Percentiles rank a stretch among this genome's conserved stretches.
phyloP scores from a whole-genome alignment of 2,888 invertebrate species.

The Dendrolimus houi region DNA sequence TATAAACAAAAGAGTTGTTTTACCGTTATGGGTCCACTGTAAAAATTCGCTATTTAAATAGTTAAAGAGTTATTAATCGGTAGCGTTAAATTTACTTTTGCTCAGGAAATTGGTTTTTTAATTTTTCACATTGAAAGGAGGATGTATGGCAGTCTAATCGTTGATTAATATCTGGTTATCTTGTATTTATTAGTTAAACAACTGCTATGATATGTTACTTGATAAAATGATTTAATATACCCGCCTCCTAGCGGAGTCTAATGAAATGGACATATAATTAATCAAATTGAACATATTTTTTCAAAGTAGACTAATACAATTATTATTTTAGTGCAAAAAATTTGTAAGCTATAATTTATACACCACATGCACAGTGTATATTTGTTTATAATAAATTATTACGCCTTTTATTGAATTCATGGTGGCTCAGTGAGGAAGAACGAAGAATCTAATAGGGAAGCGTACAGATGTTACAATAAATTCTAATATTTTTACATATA shows the following conservation, averaged over 20 bases:
- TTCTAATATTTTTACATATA: no score
- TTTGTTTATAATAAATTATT: no score
- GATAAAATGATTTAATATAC: background rate
- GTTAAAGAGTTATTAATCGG: background rate
- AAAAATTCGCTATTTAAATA: conserved; percentile 3
- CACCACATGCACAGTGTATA: no score
- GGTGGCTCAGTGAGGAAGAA: no score
- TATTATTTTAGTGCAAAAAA: no score
- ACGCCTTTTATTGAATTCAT: no score
- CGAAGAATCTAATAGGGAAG: no score
- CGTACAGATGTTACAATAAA: no score
- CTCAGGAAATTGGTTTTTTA: conserved; percentile 5
- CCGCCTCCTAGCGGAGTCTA: background rate
- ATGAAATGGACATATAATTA: no score
- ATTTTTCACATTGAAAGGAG: conserved; percentile 2
- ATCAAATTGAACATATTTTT: no score
- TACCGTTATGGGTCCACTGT: conserved; percentile 1
- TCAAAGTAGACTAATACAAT: no score
- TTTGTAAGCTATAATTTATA: no score
- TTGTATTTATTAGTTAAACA: background rate
- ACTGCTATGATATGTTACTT: background rate
- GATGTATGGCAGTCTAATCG: background rate
- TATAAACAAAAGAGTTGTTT: background rate
- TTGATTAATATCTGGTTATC: background rate
- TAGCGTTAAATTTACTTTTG: background rate